Conservation (phyloP, 2,888 invertebrate genomes). For the Thelaira solivaga region DNA sequence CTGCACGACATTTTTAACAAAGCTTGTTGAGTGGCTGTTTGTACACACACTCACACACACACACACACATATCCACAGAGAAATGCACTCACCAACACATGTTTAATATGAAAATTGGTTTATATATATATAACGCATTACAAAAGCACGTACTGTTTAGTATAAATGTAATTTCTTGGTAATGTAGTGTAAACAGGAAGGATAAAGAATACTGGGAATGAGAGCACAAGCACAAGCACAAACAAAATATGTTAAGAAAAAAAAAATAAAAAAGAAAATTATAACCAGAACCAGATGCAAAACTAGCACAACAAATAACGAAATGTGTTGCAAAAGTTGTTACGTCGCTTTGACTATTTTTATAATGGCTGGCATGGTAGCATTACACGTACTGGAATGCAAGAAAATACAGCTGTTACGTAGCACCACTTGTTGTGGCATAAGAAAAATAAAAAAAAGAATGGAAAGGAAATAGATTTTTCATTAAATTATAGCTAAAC, state of each 20-base stretch:
- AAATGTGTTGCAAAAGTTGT: conserved; percentile 3
- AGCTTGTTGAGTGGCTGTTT: background rate
- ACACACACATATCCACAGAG: background rate
- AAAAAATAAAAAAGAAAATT: conserved; percentile 15
- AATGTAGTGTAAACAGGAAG: conserved; percentile 38
- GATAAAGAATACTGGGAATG: background rate
- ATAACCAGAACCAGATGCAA: too few relatives aligned
- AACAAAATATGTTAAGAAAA: conserved; percentile 1
- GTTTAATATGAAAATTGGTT: background rate
- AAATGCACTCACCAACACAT: background rate
- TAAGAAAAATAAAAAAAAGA: background rate
- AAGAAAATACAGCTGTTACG: background rate
- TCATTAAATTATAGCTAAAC: conserved; percentile 47
- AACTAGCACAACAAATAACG: background rate
- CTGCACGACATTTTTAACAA: background rate
- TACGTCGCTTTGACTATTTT: conserved; percentile 16
- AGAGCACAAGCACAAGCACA: background rate
- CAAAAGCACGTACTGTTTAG: conserved; percentile 14
- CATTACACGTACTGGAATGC: too few relatives aligned
- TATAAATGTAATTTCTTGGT: conserved; percentile 29
- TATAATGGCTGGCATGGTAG: background rate
- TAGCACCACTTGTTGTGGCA: conserved; percentile 23
- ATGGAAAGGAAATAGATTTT: conserved; percentile 37
- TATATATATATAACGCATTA: background rate
- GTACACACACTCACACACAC: background rate